phyloP scores from a whole-genome alignment of 2,888 invertebrate genomes.

The Flexamia atlantica region DNA sequence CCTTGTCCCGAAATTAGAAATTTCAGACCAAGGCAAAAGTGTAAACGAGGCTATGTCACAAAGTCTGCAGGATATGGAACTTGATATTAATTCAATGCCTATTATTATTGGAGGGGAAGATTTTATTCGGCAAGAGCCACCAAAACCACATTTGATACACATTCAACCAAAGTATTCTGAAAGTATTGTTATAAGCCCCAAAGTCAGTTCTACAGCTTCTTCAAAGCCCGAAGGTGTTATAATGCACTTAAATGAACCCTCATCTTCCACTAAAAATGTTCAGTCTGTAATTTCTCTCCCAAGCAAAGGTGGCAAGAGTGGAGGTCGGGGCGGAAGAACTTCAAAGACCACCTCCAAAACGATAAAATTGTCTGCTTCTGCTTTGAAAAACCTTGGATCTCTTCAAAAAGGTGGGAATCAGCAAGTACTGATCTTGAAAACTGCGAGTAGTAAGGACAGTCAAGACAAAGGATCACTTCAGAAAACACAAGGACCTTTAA shows the following conservation, averaged over 20 bases:
- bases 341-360: slow-evolving; percentile 42
- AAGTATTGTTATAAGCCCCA: slow-evolving; percentile 50
- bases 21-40: not conserved
- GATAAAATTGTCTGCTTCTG: slow-evolving; percentile 38
- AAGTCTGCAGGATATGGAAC: slow-evolving; percentile 70
- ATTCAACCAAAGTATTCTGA: slow-evolving; percentile 48
- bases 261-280: slow-evolving; percentile 26
- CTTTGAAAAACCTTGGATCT: slow-evolving; percentile 48
- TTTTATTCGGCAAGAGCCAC: slow-evolving; percentile 63
- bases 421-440: slow-evolving; percentile 63
- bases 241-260: slow-evolving; percentile 30
- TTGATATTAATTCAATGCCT: slow-evolving; percentile 88
- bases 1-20: not conserved
- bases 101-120: slow-evolving; percentile 86
- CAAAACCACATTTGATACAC: slow-evolving; percentile 27
- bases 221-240: slow-evolving; percentile 17
- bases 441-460: slow-evolving; percentile 48
- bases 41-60: slow-evolving; percentile 27
- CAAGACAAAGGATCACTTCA: slow-evolving; percentile 47
- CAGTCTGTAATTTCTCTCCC: slow-evolving; percentile 60
- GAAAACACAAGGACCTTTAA: slow-evolving; percentile 40
- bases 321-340: slow-evolving; percentile 7
- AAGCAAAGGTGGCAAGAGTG: slow-evolving; percentile 44
- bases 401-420: slow-evolving; percentile 57
- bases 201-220: not conserved